Conservation (phyloP, 1,140 invertebrate species). For the Diachasmimorpha longicaudata region DNA sequence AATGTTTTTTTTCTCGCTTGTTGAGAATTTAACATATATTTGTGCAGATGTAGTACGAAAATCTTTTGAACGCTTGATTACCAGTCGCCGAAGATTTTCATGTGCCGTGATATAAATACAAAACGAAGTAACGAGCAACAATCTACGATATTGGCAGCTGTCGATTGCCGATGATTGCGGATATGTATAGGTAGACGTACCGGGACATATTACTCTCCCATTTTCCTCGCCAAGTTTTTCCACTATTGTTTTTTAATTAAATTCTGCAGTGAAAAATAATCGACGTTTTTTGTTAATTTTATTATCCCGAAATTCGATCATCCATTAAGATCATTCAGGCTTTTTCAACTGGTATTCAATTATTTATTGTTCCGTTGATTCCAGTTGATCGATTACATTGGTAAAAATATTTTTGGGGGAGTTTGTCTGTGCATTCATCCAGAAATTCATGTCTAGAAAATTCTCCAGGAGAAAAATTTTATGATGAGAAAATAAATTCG, state of each 20-base stretch:
- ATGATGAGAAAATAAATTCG: too few species aligned
- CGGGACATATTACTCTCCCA: background rate
- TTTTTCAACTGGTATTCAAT: too few species aligned
- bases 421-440: too few species aligned
- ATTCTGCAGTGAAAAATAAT: background rate
- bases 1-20: background rate
- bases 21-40: background rate
- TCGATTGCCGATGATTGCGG: background rate
- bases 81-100: background rate
- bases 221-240: background rate
- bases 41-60: background rate
- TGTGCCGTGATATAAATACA: background rate
- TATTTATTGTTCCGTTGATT: too few species aligned
- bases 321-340: background rate
- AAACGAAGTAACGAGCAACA: background rate
- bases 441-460: too few species aligned
- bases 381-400: too few species aligned
- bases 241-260: background rate
- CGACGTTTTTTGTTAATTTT: background rate
- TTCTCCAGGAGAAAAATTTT: too few species aligned
- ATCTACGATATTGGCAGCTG: background rate
- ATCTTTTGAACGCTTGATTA: background rate
- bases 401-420: too few species aligned
- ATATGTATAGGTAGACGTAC: background rate
- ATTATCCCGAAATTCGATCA: background rate